Base-by-base conservation (phyloP, 2,888 invertebrate species). In the Stenodema calcarata region DNA sequence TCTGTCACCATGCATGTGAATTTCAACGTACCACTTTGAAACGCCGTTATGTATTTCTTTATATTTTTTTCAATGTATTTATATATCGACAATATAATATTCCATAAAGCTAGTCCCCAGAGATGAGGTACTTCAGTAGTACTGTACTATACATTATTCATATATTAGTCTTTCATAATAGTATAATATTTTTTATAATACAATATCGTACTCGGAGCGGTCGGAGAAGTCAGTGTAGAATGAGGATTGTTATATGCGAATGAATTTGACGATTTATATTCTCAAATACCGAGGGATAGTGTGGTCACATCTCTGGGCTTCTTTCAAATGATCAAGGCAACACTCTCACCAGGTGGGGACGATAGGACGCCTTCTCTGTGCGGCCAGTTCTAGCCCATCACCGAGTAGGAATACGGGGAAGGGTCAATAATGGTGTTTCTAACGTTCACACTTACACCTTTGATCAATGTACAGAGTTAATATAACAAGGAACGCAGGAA, bases 61-160 rank as follows among this genome's bases (percentile, higher is more conserved):
- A 82, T 82, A 35, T 84, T 78, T 70, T 42, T 69, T 76, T 87
- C 41, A 75, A 69, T 84, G 62, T 84, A 84, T 85, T 50, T 54
- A 83, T 87, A 87, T 86, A 79, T 87, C 80, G 81, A 88, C 82
- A 76, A 86, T 87, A 88, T 81, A 85, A 87, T 86, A 86, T 85
- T 86, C 80, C 87, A 87, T 88, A 89, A 88, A 88, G 88, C 89
- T 89, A 89, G 87, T 88, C 88, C 89, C 89, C 88, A 70, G 73
- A 88, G 88, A 86, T 87, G 89, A 89, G 88, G 88, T 89, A 89
- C 88, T 86, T 87, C 86, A 82, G 78, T 88, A 89, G 89, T 89
- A 89, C 88, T 89, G 88, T 89, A 89, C 89, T 88, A 88, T 89
- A 89, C 89, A 88, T 88, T 88, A 88, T 88, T 88, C 76, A 87